Conservation (phyloP, 2,113 vertebrate genomes). For the Corydoras maculifer region DNA sequence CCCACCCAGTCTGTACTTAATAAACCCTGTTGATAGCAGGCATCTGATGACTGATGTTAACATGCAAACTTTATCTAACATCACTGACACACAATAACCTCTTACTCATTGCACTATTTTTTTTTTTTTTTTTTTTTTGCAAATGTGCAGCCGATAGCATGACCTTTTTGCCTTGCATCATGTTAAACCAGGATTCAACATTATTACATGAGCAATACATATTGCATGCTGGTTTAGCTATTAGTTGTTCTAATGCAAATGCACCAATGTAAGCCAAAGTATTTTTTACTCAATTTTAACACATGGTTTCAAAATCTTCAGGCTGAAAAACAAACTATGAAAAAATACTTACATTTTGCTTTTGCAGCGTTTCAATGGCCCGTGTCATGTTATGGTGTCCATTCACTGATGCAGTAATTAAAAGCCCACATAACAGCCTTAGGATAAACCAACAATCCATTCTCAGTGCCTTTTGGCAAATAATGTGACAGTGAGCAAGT, state of each 20-base stretch:
- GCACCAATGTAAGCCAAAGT: neutral
- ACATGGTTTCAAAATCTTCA: neutral
- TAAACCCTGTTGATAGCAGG: conserved; percentile 17
- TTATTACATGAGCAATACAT: neutral
- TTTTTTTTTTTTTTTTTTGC: neutral
- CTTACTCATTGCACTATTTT: neutral
- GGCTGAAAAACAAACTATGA: neutral
- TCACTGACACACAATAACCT: neutral
- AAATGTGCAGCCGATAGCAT: neutral
- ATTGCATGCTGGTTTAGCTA: neutral
- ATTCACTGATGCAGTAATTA: conserved; percentile 14
- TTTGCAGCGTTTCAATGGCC: neutral
- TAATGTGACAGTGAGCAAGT: conserved; percentile 28
- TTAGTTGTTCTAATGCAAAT: neutral
- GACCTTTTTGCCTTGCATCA: neutral
- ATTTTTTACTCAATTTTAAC: no score
- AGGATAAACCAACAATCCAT: conserved; percentile 32
- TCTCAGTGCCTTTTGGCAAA: conserved; percentile 6
- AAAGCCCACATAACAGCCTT: conserved; percentile 25
- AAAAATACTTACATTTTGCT: conserved; percentile 31
- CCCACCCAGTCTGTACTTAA: conserved; percentile 10
- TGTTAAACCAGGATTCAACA: neutral
- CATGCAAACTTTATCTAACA: neutral
- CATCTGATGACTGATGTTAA: neutral
- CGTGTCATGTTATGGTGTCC: neutral